phyloP scores from a whole-genome alignment of 2,113 vertebrate genomes.

The Bostrychus sinensis region DNA sequence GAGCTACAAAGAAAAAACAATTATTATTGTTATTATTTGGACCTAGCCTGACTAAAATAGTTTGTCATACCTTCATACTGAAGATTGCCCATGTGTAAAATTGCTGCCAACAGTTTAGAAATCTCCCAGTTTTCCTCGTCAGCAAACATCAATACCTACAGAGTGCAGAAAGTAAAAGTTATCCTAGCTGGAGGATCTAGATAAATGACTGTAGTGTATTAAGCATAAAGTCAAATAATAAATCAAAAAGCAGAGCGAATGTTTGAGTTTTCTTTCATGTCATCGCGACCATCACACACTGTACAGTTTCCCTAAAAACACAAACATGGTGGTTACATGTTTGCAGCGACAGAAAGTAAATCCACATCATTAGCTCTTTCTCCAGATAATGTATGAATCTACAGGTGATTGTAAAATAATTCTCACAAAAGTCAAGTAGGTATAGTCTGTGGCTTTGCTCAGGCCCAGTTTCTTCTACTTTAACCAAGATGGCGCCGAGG shows the following conservation, averaged over 20 bases:
- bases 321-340: not conserved
- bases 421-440: conserved; percentile 94
- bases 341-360: too few species aligned
- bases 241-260: conserved; percentile 84
- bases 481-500: too few species aligned
- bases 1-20: conserved; percentile 75
- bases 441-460: conserved; percentile 89
- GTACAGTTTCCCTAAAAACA: conserved; percentile 89
- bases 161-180: not conserved
- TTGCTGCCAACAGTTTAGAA: conserved; percentile 91
- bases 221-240: too few species aligned
- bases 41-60: too few species aligned
- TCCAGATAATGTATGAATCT: not conserved
- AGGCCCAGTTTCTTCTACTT: conserved; percentile 90
- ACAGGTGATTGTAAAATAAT: not conserved
- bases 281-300: conserved; percentile 92
- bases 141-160: conserved; percentile 92
- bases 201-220: too few species aligned
- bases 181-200: not conserved
- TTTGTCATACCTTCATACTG: conserved; percentile 88
- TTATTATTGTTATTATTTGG: too few species aligned
- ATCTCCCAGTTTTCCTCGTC: conserved; percentile 98
- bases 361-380: too few species aligned
- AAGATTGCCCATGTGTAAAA: conserved; percentile 96
- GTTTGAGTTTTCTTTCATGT: conserved; percentile 94